Percentiles rank a stretch among this genome's conserved stretches.
These are phyloP conservation scores for Xiphophorus hellerii DNA, from an alignment of 2,113 vertebrate genomes.

Conservation along the genomic window DNA sequence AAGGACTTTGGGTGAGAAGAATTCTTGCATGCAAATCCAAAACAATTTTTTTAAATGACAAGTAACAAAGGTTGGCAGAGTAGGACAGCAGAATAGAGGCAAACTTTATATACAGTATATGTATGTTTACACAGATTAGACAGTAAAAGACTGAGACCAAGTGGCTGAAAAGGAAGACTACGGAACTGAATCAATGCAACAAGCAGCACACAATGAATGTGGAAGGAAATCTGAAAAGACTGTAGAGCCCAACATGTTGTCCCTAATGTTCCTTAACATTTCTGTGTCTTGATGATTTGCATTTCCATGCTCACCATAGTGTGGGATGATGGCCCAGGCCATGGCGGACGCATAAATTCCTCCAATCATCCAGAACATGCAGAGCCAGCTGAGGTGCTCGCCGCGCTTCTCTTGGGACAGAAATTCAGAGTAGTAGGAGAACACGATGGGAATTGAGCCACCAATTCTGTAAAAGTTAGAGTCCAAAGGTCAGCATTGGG, in stretches of 20 bases:
- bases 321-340: constrained; percentile 99
- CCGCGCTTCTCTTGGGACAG: constrained; percentile 96
- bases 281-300: no score
- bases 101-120: no score
- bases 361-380: constrained; percentile 99
- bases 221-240: no score
- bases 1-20: no score
- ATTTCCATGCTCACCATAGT: constrained; percentile 87
- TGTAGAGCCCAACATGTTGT: no score
- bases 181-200: no score
- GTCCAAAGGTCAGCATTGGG: not conserved
- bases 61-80: not conserved
- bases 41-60: not conserved
- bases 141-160: no score
- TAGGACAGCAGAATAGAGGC: no score
- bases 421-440: constrained; percentile 98
- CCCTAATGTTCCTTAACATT: not conserved
- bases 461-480: constrained; percentile 85
- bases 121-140: no score
- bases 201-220: no score
- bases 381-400: constrained; percentile 97
- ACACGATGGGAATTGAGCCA: constrained; percentile 96
- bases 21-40: not conserved
- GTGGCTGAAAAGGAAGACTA: no score
- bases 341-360: constrained; percentile 96